A percentile compares a stretch with the other conserved stretches of the same genome.
Evolutionary conservation across 2,797 vertebrate genomes (phyloP).

Genomic region (Gymnocypris eckloni): DNA sequence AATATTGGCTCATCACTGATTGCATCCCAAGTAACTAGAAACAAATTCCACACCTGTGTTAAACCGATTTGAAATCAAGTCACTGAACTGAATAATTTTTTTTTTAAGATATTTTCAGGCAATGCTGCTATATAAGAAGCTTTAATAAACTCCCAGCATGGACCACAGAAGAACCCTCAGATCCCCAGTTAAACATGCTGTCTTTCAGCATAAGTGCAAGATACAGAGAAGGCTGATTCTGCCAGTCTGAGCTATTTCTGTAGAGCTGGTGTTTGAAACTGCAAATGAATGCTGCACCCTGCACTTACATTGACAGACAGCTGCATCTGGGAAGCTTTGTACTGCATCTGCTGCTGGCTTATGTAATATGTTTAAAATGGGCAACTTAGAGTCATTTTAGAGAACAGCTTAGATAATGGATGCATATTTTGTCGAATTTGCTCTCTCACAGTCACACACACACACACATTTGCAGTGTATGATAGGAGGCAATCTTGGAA

Average conservation of each 20-base stretch:
- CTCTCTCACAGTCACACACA: slow-evolving; percentile 29
- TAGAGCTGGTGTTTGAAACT: slow-evolving; percentile 35
- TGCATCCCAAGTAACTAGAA: background rate
- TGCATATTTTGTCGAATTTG: slow-evolving; percentile 31
- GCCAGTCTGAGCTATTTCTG: slow-evolving; percentile 39
- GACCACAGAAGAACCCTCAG: background rate
- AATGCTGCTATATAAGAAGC: background rate
- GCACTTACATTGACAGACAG: slow-evolving; percentile 58
- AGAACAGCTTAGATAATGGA: slow-evolving; percentile 51
- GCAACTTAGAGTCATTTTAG: slow-evolving; percentile 60
- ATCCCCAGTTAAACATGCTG: slow-evolving; percentile 1
- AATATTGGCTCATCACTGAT: background rate
- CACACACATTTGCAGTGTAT: slow-evolving; percentile 10
- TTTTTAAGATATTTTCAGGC: slow-evolving; percentile 21
- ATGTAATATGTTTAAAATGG: slow-evolving; percentile 68
- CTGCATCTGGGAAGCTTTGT: slow-evolving; percentile 48
- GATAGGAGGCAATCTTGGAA: background rate
- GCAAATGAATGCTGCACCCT: slow-evolving; percentile 42
- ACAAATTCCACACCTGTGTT: background rate
- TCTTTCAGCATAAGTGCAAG: slow-evolving; percentile 26
- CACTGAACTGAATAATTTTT: background rate
- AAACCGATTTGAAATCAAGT: background rate
- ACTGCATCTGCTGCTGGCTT: slow-evolving; percentile 56
- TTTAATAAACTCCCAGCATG: slow-evolving; percentile 8
- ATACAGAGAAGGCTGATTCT: slow-evolving; percentile 41